phyloP scores from a whole-genome alignment of 2,888 invertebrate genomes.

The Lepidochrysops patricia region DNA sequence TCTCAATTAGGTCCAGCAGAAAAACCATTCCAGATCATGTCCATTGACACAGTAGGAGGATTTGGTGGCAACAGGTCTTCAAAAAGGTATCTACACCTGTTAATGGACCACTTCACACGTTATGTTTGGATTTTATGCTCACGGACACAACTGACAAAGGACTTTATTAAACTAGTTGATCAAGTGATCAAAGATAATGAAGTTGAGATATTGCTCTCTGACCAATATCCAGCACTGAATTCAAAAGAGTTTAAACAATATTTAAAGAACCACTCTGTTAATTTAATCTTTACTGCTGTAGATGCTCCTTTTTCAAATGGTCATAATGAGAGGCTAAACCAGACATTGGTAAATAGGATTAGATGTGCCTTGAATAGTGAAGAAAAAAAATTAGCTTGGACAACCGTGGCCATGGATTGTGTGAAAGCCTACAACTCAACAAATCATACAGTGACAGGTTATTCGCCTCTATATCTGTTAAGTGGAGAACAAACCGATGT shows the following conservation, averaged over 20 bases:
- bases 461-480: conserved; percentile 14
- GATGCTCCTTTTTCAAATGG: no score
- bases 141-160: conserved; percentile 13
- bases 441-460: conserved; percentile 15
- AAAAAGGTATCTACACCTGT: conserved; percentile 13
- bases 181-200: conserved; percentile 13
- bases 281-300: conserved; percentile 13
- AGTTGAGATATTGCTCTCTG: conserved; percentile 13
- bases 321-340: no score
- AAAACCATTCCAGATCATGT: conserved; percentile 15
- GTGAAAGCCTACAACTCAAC: conserved; percentile 14
- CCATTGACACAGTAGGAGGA: conserved; percentile 14
- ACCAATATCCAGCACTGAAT: conserved; percentile 16
- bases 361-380: conserved; percentile 15
- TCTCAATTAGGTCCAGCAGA: conserved; percentile 13
- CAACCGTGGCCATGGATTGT: conserved; percentile 13
- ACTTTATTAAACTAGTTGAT: conserved; percentile 14
- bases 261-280: conserved; percentile 9
- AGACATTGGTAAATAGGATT: no score
- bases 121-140: conserved; percentile 12
- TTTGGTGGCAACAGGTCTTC: conserved; percentile 15
- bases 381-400: conserved; percentile 6
- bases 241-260: conserved; percentile 13
- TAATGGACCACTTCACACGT: no score
- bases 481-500: conserved; percentile 14